phyloP scores from a whole-genome alignment of 2,113 vertebrate genomes.

The Cranoglanis bouderius region DNA sequence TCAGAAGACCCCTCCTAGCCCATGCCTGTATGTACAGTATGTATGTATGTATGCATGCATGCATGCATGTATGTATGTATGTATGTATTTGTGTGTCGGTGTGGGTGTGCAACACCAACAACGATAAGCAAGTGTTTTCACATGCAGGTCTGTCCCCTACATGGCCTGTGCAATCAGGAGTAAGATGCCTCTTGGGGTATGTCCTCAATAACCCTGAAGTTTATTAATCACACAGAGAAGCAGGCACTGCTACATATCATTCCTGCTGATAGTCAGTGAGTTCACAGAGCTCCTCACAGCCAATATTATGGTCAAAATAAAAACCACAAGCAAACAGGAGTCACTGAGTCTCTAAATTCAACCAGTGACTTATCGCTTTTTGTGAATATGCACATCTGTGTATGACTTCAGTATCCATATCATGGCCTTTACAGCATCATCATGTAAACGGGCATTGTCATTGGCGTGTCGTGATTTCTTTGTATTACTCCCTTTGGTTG shows the following conservation, averaged over 20 bases:
- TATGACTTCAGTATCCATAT: not conserved
- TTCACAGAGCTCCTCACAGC: not conserved
- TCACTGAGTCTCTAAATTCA: not conserved
- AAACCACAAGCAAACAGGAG: not conserved
- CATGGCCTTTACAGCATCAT: not conserved
- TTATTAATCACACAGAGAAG: not conserved
- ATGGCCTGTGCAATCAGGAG: not conserved
- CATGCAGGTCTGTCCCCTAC: not conserved
- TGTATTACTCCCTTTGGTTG: not conserved
- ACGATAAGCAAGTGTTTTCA: not conserved
- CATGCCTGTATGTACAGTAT: not conserved
- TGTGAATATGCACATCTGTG: not conserved
- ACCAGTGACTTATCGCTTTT: not conserved
- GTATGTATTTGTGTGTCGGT: not conserved
- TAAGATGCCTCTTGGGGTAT: not conserved
- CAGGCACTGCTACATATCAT: not conserved
- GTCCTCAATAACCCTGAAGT: not conserved
- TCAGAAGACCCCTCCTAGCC: slow-evolving; percentile 61
- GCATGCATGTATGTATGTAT: not conserved
- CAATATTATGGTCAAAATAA: not conserved
- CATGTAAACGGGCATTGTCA: not conserved
- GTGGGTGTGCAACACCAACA: not conserved
- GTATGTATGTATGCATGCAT: not conserved
- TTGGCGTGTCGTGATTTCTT: not conserved
- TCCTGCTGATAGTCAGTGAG: not conserved